A percentile compares a stretch with the other conserved stretches of the same genome.
Conservation (phyloP, 2,888 invertebrate species). For the Drosophila emarginata region DNA sequence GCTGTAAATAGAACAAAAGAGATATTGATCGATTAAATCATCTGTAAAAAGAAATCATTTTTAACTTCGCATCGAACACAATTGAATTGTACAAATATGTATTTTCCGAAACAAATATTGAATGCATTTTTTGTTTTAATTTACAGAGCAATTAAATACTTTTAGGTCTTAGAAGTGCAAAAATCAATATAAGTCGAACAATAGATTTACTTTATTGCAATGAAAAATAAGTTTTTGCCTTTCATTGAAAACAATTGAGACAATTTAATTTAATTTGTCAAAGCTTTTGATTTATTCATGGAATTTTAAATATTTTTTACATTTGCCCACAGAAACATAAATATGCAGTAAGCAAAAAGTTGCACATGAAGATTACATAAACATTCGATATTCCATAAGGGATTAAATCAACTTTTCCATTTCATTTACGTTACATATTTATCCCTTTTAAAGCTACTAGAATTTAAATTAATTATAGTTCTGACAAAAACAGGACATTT, state of each 20-base stretch:
- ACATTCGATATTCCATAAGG: no score
- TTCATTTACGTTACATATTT: no score
- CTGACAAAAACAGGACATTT: no score
- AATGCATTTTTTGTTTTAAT: not conserved
- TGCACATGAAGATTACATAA: no score
- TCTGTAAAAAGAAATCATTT: not conserved
- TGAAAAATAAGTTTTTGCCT: not conserved
- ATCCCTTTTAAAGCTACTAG: no score
- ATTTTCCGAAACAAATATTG: not conserved
- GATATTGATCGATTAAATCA: constrained; percentile 11
- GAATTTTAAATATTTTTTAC: not conserved
- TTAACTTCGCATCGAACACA: not conserved
- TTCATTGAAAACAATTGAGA: not conserved
- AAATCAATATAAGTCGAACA: not conserved
- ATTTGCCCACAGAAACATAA: no score
- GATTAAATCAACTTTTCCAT: no score
- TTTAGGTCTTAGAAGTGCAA: not conserved
- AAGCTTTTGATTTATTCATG: constrained; percentile 1
- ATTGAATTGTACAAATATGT: no score
- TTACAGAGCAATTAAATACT: not conserved
- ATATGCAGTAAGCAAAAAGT: no score
- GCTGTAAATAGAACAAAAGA: constrained; percentile 48
- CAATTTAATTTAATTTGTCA: not conserved
- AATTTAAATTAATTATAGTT: no score
- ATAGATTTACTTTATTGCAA: not conserved